Conservation (phyloP, 2,888 invertebrate species). For the Girardia tigrina region DNA sequence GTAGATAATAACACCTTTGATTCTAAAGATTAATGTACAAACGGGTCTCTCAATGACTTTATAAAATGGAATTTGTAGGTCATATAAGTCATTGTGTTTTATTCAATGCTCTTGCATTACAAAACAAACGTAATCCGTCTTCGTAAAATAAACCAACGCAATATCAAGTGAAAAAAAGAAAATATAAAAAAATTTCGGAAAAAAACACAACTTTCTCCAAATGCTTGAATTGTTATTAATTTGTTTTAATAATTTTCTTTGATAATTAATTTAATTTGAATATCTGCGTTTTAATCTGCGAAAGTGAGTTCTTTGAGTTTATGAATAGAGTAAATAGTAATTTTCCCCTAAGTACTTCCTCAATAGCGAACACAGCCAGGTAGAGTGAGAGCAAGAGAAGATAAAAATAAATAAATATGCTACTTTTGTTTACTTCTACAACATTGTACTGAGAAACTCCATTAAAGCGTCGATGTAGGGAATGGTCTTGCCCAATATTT, state of each 20-base stretch:
- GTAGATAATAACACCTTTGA: too few relatives aligned
- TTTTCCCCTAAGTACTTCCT: constrained; percentile 23
- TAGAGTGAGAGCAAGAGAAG: constrained; percentile 16
- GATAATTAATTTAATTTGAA: constrained; percentile 23
- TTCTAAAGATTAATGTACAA: too few relatives aligned
- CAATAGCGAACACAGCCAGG: constrained; percentile 20
- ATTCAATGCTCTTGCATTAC: too few relatives aligned
- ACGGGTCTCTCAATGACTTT: too few relatives aligned
- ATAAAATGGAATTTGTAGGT: too few relatives aligned
- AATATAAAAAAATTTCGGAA: too few relatives aligned
- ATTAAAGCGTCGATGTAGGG: constrained; percentile 23
- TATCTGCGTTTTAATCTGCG: constrained; percentile 23
- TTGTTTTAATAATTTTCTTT: constrained; percentile 15
- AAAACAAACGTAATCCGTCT: too few relatives aligned
- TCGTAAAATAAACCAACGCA: too few relatives aligned
- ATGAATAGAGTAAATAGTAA: constrained; percentile 23
- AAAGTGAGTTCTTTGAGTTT: constrained; percentile 23
- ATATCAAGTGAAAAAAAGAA: too few relatives aligned
- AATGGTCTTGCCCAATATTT: constrained; percentile 23
- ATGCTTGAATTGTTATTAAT: constrained; percentile 19
- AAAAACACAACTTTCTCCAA: too few relatives aligned
- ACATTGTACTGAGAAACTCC: constrained; percentile 20
- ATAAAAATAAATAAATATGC: constrained; percentile 23
- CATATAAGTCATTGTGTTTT: too few relatives aligned
- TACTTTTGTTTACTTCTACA: constrained; percentile 23